phyloP scores from a whole-genome alignment of 1,140 invertebrate genomes.

The Gonioctena quinquepunctata region DNA sequence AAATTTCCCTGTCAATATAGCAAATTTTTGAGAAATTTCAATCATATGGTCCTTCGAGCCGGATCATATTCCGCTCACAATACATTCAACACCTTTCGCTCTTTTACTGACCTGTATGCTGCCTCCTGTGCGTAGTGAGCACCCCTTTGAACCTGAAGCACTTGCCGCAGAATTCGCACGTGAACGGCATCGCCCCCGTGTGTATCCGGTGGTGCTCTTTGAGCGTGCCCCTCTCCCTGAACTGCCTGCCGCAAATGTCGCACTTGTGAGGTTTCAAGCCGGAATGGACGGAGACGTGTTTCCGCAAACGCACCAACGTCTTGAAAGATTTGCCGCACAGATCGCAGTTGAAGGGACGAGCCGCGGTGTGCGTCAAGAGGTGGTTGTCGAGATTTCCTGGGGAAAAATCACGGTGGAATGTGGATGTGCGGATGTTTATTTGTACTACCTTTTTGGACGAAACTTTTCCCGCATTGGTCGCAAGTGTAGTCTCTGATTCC shows the following conservation, averaged over 20 bases:
- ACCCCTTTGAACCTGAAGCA: constrained; percentile 72
- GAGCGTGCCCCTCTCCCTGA: constrained; percentile 66
- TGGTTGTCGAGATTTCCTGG: constrained; percentile 63
- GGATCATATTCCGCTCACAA: no score
- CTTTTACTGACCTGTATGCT: constrained; percentile 64
- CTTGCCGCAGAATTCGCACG: constrained; percentile 73
- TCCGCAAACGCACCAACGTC: constrained; percentile 51
- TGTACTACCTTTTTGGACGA: constrained; percentile 61
- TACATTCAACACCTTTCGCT: no score
- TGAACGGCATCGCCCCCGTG: constrained; percentile 83
- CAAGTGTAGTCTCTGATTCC: constrained; percentile 61
- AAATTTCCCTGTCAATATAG: no score
- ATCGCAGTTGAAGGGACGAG: constrained; percentile 53
- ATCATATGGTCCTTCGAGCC: no score
- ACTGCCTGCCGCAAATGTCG: constrained; percentile 72
- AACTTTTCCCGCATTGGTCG: constrained; percentile 66
- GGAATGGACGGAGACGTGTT: constrained; percentile 44
- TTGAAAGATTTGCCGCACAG: constrained; percentile 60
- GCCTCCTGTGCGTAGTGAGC: constrained; percentile 67
- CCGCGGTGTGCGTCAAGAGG: constrained; percentile 62
- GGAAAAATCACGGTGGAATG: no score
- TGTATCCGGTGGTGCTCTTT: constrained; percentile 72
- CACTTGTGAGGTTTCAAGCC: constrained; percentile 76
- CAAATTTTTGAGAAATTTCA: no score
- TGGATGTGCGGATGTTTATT: no score